phyloP scores from a whole-genome alignment of 35 echinoderm and acorn worm genomes.

The Apostichopus californicus region DNA sequence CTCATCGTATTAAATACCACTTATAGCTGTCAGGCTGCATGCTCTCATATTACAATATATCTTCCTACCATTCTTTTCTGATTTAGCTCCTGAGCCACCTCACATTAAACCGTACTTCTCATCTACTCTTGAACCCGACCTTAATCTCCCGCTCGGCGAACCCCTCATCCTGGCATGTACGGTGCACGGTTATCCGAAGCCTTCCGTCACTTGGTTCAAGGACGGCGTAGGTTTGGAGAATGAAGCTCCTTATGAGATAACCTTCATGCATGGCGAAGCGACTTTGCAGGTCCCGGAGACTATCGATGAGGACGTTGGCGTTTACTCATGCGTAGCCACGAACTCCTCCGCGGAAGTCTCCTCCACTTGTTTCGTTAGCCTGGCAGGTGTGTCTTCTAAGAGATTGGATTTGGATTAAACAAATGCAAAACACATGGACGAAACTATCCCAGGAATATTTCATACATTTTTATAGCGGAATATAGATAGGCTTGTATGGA shows the following conservation, averaged over 20 bases:
- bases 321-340: constrained; percentile 27
- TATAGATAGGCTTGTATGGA: no score
- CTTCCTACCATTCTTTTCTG: constrained; percentile 27
- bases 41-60: constrained; percentile 24
- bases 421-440: no score
- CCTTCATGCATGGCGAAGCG: not conserved
- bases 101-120: constrained; percentile 46
- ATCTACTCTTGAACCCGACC: constrained; percentile 1
- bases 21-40: not conserved
- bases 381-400: constrained; percentile 38
- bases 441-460: no score
- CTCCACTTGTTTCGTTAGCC: constrained; percentile 11
- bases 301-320: constrained; percentile 9
- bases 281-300: constrained; percentile 19
- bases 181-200: constrained; percentile 29
- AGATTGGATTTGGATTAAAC: not conserved
- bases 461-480: no score
- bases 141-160: constrained; percentile 24
- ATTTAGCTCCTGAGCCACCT: constrained; percentile 50
- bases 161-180: constrained; percentile 12
- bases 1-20: not conserved
- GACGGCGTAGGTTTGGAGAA: constrained; percentile 20
- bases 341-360: constrained; percentile 23
- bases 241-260: constrained; percentile 16
- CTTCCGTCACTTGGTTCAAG: constrained; percentile 25